Evolutionary conservation across 2,797 vertebrate genomes (phyloP).

Genomic region (Coilia nasus): DNA sequence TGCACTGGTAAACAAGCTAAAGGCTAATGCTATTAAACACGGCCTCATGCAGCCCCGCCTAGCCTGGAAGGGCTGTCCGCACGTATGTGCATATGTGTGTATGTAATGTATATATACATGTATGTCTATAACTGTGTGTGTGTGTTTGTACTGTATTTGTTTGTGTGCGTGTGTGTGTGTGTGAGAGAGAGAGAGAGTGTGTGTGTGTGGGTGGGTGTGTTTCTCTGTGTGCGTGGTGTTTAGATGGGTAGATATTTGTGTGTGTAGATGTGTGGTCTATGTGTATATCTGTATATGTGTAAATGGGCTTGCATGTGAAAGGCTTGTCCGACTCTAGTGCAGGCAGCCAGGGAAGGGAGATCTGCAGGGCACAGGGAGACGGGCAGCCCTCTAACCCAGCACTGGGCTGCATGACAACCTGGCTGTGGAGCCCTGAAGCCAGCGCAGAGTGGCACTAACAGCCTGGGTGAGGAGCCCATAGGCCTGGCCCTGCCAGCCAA

Average conservation of each 20-base stretch:
- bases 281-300: too few relatives aligned
- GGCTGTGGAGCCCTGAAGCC: background rate
- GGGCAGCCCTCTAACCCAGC: background rate
- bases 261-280: too few relatives aligned
- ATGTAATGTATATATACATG: background rate
- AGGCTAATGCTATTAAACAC: slow-evolving; percentile 38
- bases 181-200: background rate
- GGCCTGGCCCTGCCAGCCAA: background rate
- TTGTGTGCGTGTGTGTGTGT: background rate
- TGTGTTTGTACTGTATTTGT: background rate
- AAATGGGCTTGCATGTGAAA: too few relatives aligned
- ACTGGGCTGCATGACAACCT: too few relatives aligned
- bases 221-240: background rate
- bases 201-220: background rate
- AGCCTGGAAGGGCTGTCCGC: background rate
- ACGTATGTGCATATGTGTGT: background rate
- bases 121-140: background rate
- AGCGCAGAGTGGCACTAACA: background rate
- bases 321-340: too few relatives aligned
- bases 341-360: too few relatives aligned
- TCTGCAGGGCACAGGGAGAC: background rate
- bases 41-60: background rate
- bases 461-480: background rate
- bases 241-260: too few relatives aligned
- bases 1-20: slow-evolving; percentile 38